Evolutionary conservation across 2,888 invertebrate species (phyloP), one percentile per base, ranked within the genome.

Genomic region (Platycheirus albimanus): DNA sequence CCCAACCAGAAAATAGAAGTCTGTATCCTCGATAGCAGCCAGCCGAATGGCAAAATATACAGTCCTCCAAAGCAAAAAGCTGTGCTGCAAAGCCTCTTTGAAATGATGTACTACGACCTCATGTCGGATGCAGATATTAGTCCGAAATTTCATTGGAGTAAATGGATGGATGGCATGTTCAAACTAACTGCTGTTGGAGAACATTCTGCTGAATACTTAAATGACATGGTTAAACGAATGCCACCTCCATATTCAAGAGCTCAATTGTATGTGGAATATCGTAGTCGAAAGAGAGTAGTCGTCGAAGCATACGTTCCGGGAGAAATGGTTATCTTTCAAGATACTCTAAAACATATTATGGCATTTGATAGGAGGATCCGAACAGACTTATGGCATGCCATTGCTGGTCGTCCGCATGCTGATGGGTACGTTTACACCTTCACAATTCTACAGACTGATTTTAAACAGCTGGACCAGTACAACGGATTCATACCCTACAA

Each of bases 81-180:
- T 30, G 10, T 63, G 0, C 1, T n/a, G 1, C 15, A 54, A 11
- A 41, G 43, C 4, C 43, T 72, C 5, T 45, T 45, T 6, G 36
- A 56, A 13, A 54, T 64, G 63, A 56, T 77, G 63, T 77, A 56
- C 49, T 17, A 8, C 11, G 77, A 77, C 11, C 36, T 77, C 0
- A 47, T 64, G 1, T 70, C 77, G 3, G 64, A 77, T 7, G 41
- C 15, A 1, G 47, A 70, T 0, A 36, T 77, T 0, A 30, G 19
- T 0, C 77, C 77, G 0, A 38, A 49, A 64, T 77, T 64, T 15
- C 20, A 30, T 11, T 4, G 19, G 4, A 43, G 30, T 8, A 0
- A 7, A 0, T 33, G 33, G 20, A 15, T 45, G 0, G 3, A 64
- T 5, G 49, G 15, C 11, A 19, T 33, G 6, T 61, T 15, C 7